Evolutionary conservation across 2,113 vertebrate species (phyloP), one percentile per base, ranked within the genome.

Genomic region (Scophthalmus maximus): DNA sequence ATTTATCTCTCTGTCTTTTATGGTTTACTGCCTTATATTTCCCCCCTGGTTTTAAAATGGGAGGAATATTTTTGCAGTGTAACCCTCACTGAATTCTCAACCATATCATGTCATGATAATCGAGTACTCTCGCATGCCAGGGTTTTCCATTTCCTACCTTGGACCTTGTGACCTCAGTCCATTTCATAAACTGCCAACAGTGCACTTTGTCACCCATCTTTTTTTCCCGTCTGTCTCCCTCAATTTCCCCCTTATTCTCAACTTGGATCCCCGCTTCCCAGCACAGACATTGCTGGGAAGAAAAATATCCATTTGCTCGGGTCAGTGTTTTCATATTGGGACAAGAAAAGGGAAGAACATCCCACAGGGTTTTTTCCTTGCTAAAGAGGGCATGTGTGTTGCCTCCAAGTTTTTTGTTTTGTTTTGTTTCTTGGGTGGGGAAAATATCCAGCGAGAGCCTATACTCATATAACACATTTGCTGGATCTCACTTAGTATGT

Each of bases 261-360:
- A 27, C 36, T 69, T 18, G 50, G 49, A 69, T 44, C 32, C 57
- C 46, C 1, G n/a, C 51, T 68, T 64, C 68, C 60, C 66, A 42
- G 57, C 15, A 49, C 67, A 42, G 29, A 47, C 74, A 58, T 63
- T 50, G 50, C 61, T 58, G 56, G 25, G 66, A 81, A 77, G 58
- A 82, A 82, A 86, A 89, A 87, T 61, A 73, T 61, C 40, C 2
- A 5, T 81, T 87, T 79, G 57, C 69, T 73, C 22, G 10, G 87
- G 82, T 89, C 85, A 85, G 34, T 68, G 78, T 84, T 83, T 68
- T 74, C 79, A 86, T 78, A 49, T 68, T 58, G n/a, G n/a, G n/a
- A n/a, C n/a, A n/a, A n/a, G n/a, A n/a, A n/a, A n/a, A n/a, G n/a
- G n/a, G n/a, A n/a, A n/a, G n/a, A n/a, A n/a, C n/a, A 67, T 50